Evolutionary conservation across 1,140 invertebrate species (phyloP).

Genomic region (Aphelenchoides fujianensis): DNA sequence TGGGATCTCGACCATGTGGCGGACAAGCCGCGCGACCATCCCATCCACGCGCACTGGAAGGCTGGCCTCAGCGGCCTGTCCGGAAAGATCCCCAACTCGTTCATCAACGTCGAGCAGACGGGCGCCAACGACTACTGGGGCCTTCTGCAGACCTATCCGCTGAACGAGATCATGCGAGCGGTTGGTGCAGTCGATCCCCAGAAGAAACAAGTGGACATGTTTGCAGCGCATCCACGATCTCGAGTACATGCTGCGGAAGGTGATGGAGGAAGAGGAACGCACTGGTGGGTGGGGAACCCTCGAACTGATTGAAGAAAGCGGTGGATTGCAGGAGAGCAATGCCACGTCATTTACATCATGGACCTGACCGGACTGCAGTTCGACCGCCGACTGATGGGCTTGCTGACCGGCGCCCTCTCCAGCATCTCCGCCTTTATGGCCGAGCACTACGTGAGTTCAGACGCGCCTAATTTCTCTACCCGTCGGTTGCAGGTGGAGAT

Average conservation of each 20-base stretch:
- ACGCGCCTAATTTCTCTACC: neutral
- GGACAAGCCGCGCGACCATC: slow-evolving; percentile 54
- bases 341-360: slow-evolving; percentile 49
- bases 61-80: slow-evolving; percentile 48
- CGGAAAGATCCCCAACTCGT: slow-evolving; percentile 48
- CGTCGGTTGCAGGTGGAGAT: slow-evolving; percentile 39
- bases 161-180: slow-evolving; percentile 56
- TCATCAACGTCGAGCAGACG: slow-evolving; percentile 60
- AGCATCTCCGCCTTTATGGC: slow-evolving; percentile 59
- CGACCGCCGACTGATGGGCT: slow-evolving; percentile 46
- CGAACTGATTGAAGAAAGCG: neutral
- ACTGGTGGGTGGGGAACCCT: slow-evolving; percentile 40
- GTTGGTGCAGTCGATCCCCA: too few relatives aligned
- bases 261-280: slow-evolving; percentile 56
- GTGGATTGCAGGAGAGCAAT: slow-evolving; percentile 29
- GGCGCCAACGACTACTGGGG: slow-evolving; percentile 61
- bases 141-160: slow-evolving; percentile 53
- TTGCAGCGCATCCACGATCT: slow-evolving; percentile 61
- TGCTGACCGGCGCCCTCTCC: slow-evolving; percentile 53
- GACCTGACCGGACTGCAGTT: slow-evolving; percentile 55
- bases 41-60: slow-evolving; percentile 59
- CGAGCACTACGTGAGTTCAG: slow-evolving; percentile 51
- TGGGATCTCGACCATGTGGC: slow-evolving; percentile 49
- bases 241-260: slow-evolving; percentile 54
- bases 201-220: too few relatives aligned